Evolutionary conservation across 2,797 vertebrate genomes (phyloP).

Genomic region (Acropternis orthonyx): DNA sequence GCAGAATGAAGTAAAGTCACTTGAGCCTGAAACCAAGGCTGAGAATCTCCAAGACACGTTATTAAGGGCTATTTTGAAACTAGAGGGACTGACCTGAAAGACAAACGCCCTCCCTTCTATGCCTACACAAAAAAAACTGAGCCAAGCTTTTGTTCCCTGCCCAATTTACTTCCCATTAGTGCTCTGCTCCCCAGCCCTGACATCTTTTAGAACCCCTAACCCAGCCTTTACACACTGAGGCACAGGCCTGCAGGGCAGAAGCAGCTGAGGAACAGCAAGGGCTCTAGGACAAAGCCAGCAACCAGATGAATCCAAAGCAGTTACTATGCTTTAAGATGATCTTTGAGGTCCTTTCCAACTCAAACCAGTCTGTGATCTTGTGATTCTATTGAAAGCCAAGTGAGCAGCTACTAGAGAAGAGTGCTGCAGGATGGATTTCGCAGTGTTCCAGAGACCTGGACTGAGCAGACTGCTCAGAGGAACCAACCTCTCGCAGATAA

Average conservation of each 20-base stretch:
- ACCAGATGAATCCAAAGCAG: not conserved
- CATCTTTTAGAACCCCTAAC: not conserved
- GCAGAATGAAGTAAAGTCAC: not conserved
- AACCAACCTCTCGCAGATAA: not conserved
- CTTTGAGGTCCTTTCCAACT: not conserved
- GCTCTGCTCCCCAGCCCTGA: not conserved
- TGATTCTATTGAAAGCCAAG: accelerated
- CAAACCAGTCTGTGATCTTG: not conserved
- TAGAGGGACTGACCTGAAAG: not conserved
- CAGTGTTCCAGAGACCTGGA: not conserved
- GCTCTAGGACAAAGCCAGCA: not conserved
- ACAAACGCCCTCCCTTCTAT: not conserved
- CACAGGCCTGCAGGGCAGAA: not conserved
- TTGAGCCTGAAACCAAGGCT: not conserved
- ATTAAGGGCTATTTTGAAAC: not conserved
- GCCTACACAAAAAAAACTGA: not conserved
- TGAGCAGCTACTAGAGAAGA: not conserved
- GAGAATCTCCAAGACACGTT: not conserved
- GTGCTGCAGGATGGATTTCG: not conserved
- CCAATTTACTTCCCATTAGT: not conserved
- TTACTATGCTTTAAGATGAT: not conserved
- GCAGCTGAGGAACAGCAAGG: not conserved
- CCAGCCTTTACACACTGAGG: not conserved
- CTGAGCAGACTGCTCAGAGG: not conserved
- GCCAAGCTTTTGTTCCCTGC: not conserved